A percentile compares a stretch with the other conserved stretches of the same genome.
phyloP scores from a whole-genome alignment of 2,113 vertebrate genomes.

The Rhinolophus ferrumequinum region DNA sequence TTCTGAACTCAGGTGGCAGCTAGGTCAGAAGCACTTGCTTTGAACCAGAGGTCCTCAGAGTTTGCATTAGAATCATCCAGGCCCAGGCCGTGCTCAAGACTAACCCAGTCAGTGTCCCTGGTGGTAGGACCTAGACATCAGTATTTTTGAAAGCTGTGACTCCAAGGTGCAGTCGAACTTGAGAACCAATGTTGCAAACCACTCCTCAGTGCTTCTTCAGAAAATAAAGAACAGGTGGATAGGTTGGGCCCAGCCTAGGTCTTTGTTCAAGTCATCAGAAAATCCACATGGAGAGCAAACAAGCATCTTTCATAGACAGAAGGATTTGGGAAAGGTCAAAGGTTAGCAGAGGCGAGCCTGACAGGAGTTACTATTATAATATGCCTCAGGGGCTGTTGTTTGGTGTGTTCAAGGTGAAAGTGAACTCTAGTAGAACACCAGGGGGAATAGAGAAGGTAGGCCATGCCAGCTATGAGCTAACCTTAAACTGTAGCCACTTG shows the following conservation, averaged over 20 bases:
- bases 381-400: not conserved
- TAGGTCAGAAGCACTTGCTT: not conserved
- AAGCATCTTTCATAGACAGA: slow-evolving; percentile 14
- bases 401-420: not conserved
- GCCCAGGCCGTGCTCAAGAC: not conserved
- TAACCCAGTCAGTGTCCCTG: not conserved
- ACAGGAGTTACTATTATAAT: not conserved
- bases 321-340: slow-evolving; percentile 39
- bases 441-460: not conserved
- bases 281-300: not conserved
- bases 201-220: not conserved
- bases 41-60: not conserved
- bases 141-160: not conserved
- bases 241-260: not conserved
- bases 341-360: not conserved
- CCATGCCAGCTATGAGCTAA: not conserved
- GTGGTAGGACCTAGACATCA: not conserved
- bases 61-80: not conserved
- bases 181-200: not conserved
- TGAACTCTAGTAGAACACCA: not conserved
- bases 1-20: not conserved
- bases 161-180: not conserved
- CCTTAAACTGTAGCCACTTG: not conserved
- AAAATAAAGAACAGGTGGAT: not conserved
- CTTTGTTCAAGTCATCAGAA: slow-evolving; percentile 23